Evolutionary conservation across 2,888 invertebrate genomes (phyloP), one percentile per base, ranked within the genome.

Genomic region (Drosophila koepferae): DNA sequence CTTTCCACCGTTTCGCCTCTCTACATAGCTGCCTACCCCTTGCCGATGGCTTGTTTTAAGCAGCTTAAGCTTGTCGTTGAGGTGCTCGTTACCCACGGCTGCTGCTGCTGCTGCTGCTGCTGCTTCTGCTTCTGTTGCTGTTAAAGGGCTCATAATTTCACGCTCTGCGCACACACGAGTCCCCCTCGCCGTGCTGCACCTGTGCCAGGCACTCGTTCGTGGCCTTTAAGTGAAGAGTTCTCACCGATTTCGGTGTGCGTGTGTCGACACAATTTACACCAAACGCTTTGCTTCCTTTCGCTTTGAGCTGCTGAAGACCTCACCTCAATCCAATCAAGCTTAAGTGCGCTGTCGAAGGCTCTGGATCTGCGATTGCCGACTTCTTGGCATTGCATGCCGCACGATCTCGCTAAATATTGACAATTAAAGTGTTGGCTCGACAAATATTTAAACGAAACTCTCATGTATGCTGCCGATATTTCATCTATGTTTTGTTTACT

Each of bases 11-110:
- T 5, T n/a, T 12, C 7, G 16, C 12, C 34, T 9, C 4, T 31
- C 20, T 31, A 28, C 40, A 9, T 36, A 10, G 10, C 48, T 40
- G 36, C 62, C 77, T 49, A 66, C 77, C 74, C 76, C 72, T 64
- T 75, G 58, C 72, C 66, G 63, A 63, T 86, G 69, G 88, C 81
- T 81, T 88, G 86, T 86, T 88, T 87, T 83, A 87, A 87, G 90
- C 86, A 89, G 89, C 86, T 90, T 87, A 87, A 89, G 90, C 87
- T 86, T 88, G 87, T 89, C 90, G 75, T 82, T 83, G 89, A 79
- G 72, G 72, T 78, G 67, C 74, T 83, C 71, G 55, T 66, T 61
- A 28, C 61, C 63, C 72, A 56, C 69, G 55, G 18, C 36, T 58
- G 53, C 36, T 60, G 56, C 61, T 58, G 53, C 36, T 60, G 56